These are phyloP conservation scores for Phthorimaea operculella DNA, from an alignment of 1,140 invertebrate species.

Conservation along the genomic window DNA sequence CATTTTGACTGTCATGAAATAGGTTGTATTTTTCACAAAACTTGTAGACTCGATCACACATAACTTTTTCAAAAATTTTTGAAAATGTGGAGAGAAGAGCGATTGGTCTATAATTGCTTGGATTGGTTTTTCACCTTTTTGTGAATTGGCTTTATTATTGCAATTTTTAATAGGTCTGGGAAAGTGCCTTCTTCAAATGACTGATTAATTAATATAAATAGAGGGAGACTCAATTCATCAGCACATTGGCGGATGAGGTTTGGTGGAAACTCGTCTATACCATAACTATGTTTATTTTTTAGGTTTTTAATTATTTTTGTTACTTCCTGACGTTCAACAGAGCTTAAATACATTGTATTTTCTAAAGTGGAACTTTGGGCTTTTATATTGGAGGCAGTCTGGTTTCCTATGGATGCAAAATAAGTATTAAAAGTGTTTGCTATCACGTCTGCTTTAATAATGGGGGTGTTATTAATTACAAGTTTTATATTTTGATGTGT, in stretches of 20 bases:
- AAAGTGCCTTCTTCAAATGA: neutral
- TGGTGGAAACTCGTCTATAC: neutral
- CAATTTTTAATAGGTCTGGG: neutral
- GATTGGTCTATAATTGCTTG: neutral
- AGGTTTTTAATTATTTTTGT: neutral
- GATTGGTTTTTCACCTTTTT: neutral
- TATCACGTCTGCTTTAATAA: neutral
- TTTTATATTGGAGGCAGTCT: neutral
- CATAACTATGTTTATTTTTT: neutral
- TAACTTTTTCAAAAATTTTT: neutral
- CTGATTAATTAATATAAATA: neutral
- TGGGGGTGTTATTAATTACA: neutral
- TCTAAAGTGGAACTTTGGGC: neutral
- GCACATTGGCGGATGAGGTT: neutral
- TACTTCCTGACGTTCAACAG: neutral
- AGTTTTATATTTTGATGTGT: neutral
- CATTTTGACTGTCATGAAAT: neutral
- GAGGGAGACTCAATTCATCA: neutral
- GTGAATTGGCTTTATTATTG: neutral
- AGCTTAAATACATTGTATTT: neutral
- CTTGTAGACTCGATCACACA: neutral
- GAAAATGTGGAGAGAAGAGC: neutral
- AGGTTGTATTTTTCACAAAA: neutral
- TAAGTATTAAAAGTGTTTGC: neutral
- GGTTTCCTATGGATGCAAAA: neutral